Evolutionary conservation across 2,797 vertebrate species (phyloP), one percentile per base, ranked within the genome.

Genomic region (Gallinago stenura): DNA sequence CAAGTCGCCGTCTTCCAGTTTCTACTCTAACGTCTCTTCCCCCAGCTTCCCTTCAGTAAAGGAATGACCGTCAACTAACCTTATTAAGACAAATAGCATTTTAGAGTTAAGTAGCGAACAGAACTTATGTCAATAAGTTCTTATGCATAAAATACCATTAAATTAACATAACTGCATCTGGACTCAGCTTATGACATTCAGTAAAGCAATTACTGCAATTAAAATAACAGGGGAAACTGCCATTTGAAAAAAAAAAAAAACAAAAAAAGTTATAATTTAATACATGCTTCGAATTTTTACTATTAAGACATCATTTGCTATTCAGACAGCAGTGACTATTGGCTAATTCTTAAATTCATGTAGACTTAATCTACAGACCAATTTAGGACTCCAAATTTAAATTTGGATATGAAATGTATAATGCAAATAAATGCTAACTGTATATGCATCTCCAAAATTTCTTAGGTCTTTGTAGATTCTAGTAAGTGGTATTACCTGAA

Each of bases 1-100:
- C 95, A 97, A 97, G 95, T 94, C 72, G 2, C 95, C 65, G 95
- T 97, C 93, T 96, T 93, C 97, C 96, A 97, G 92, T 95, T 94
- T 93, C 97, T 97, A 95, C 96, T 91, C 94, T 77, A 92, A 96
- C 89, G 93, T 87, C 97, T 97, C 94, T 94, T 97, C 73, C 83
- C 46, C 51, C 89, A 86, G 86, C 92, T 89, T 94, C 83, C 69
- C 88, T 68, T 95, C 89, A 72, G 79, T 57, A 81, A 93, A 83
- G 60, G 61, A 93, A 91, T 12, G 17, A 93, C 77, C 48, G 0
- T 70, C 68, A 89, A 79, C 83, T 96, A 94, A 94, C 90, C 88
- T 92, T 87, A 86, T 68, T 79, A 73, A 73, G 56, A 96, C 79
- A 93, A 97, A 85, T 28, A 33, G 62, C 45, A 91, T 60, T 82